Conservation (phyloP, 2,888 invertebrate species). For the Idaea aversata region DNA sequence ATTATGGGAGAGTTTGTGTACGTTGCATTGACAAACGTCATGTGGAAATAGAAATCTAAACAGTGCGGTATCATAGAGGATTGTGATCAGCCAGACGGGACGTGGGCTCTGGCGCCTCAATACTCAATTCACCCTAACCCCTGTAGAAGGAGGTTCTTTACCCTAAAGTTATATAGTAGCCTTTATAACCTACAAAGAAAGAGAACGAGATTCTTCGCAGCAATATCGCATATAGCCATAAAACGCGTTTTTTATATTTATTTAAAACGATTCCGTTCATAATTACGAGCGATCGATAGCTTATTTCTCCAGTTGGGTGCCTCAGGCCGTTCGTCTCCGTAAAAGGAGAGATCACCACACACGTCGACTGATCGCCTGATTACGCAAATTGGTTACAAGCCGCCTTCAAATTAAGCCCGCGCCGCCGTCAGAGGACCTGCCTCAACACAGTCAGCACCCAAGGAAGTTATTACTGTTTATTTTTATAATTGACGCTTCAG, state of each 20-base stretch:
- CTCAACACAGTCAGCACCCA: slow-evolving; percentile 40
- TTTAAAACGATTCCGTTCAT: slow-evolving; percentile 4
- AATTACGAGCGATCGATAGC: slow-evolving; percentile 5
- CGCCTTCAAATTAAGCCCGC: slow-evolving; percentile 62
- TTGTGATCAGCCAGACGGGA: too few relatives aligned
- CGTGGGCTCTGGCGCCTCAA: too few relatives aligned
- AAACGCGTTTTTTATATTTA: not conserved
- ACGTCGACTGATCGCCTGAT: slow-evolving; percentile 49
- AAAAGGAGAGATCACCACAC: slow-evolving; percentile 63
- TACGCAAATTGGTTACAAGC: slow-evolving; percentile 60
- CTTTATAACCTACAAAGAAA: too few relatives aligned
- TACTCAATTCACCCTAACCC: not conserved
- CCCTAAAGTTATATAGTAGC: too few relatives aligned
- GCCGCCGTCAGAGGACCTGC: slow-evolving; percentile 54
- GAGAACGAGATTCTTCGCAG: too few relatives aligned
- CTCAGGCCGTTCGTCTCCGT: slow-evolving; percentile 44
- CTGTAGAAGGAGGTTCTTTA: not conserved
- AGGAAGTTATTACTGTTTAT: slow-evolving; percentile 79
- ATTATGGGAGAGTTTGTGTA: not conserved
- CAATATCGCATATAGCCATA: too few relatives aligned
- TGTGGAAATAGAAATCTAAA: not conserved
- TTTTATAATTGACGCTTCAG: slow-evolving; percentile 70
- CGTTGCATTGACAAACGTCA: not conserved
- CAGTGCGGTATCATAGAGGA: too few relatives aligned
- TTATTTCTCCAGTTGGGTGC: slow-evolving; percentile 24